These are phyloP conservation scores for Bugulina stolonifera DNA, from an alignment of 2,888 invertebrate genomes.

Conservation along the genomic window DNA sequence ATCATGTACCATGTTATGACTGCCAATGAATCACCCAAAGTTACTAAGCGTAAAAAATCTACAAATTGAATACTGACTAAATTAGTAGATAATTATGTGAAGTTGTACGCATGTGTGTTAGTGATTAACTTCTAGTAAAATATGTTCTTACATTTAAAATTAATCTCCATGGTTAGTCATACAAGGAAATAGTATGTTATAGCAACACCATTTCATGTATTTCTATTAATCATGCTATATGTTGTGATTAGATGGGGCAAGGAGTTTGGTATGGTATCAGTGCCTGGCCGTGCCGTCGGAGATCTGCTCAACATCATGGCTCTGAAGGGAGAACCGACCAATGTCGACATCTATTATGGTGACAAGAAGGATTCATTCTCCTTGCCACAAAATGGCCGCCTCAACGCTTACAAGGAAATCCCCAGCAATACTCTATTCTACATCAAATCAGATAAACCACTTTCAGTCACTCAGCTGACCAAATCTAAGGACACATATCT, in stretches of 20 bases:
- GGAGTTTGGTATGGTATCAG: conserved; percentile 2
- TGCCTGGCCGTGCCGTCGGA: conserved; percentile 21
- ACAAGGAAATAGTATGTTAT: not conserved
- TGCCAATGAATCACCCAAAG: no score
- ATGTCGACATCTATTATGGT: conserved; percentile 11
- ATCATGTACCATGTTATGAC: no score
- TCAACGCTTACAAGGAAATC: not conserved
- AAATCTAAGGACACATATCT: conserved; percentile 24
- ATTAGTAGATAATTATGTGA: no score
- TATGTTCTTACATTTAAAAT: not conserved
- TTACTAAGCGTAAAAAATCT: no score
- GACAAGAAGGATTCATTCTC: not conserved
- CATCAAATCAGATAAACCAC: conserved; percentile 19
- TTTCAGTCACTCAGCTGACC: conserved; percentile 19
- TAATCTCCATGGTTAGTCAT: not conserved
- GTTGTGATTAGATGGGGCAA: conserved; percentile 7
- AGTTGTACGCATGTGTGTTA: no score
- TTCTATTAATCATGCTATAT: not conserved
- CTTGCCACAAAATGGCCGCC: not conserved
- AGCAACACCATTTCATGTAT: no score
- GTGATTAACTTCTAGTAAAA: no score
- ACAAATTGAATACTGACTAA: no score
- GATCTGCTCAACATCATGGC: conserved; percentile 19
- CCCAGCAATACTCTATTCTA: conserved; percentile 3
- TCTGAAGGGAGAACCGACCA: conserved; percentile 15